Evolutionary conservation across 2,888 invertebrate genomes (phyloP), one percentile per base, ranked within the genome.

Genomic region (Petrophora chlorosata): DNA sequence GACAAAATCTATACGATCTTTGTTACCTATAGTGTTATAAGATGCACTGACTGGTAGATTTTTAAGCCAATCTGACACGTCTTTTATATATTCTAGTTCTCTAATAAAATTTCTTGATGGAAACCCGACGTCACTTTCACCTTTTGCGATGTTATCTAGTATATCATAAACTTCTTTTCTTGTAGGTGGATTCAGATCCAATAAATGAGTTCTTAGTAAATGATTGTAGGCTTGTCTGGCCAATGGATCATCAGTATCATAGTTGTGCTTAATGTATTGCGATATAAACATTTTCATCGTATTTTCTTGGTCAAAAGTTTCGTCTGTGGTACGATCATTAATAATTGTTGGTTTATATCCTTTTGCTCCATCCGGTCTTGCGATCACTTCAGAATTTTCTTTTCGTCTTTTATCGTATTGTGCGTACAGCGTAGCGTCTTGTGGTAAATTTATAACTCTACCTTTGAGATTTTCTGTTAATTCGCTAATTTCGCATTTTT

Each of bases 41-140:
- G 63, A 51, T 22, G 57, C 32, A 9, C 71, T 61, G 12, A 82
- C 55, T 1, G 79, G 79, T 54, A 80, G 54, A 28, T 63, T 67
- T 40, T 73, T 82, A n/a, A 85, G 59, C 80, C 84, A 84, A 61
- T 83, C 79, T 5, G 80, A 74, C 49, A 85, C 64, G 16, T 71
- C 60, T 50, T 74, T 78, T 4, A 82, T 75, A 22, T 79, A 81
- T 42, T 76, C 64, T 16, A 84, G 53, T 56, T 83, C 82, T 48
- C 52, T 65, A 3, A 58, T 56, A 14, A 83, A 59, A 26, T 60
- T 70, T 2, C 64, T 52, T 1, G 65, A 57, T 5, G 60, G 53
- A 36, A 73, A 65, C 5, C 49, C 42, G 3, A 65, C 59, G 30
- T 65, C 51, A 14, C 39, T 17, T 33, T 45, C 36, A 8, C 54